phyloP scores from a whole-genome alignment of 2,797 vertebrate genomes.

The Esox lucius region DNA sequence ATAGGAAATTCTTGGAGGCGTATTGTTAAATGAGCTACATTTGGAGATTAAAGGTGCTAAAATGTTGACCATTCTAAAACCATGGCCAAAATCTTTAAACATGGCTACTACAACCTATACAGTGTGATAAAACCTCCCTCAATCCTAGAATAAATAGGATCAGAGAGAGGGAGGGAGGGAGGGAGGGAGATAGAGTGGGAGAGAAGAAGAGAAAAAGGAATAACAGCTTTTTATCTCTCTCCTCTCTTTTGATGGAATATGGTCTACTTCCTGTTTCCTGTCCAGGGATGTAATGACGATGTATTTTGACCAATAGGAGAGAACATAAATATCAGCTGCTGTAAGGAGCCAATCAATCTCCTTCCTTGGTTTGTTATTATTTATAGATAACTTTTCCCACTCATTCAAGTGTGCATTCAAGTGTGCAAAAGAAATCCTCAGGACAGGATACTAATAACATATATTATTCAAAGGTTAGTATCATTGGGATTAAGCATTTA shows the following conservation, averaged over 20 bases:
- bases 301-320: slow-evolving; percentile 21
- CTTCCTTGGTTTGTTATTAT: not conserved
- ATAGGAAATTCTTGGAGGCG: too few species aligned
- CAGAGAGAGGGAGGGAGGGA: not conserved
- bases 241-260: slow-evolving; percentile 34
- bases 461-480: too few species aligned
- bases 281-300: slow-evolving; percentile 59
- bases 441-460: not conserved
- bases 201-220: not conserved
- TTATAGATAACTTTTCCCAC: not conserved
- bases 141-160: not conserved
- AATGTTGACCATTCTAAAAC: too few species aligned
- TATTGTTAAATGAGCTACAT: too few species aligned
- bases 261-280: slow-evolving; percentile 70
- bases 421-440: not conserved
- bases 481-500: too few species aligned
- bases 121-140: not conserved
- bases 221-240: slow-evolving; percentile 48
- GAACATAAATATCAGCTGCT: slow-evolving; percentile 34
- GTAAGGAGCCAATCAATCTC: not conserved
- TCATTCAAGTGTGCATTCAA: not conserved
- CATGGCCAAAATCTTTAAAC: too few species aligned
- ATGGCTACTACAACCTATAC: too few species aligned
- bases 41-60: too few species aligned
- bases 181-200: not conserved